Base-by-base conservation (phyloP, 2,113 vertebrate species). In the Isichthys henryi region DNA sequence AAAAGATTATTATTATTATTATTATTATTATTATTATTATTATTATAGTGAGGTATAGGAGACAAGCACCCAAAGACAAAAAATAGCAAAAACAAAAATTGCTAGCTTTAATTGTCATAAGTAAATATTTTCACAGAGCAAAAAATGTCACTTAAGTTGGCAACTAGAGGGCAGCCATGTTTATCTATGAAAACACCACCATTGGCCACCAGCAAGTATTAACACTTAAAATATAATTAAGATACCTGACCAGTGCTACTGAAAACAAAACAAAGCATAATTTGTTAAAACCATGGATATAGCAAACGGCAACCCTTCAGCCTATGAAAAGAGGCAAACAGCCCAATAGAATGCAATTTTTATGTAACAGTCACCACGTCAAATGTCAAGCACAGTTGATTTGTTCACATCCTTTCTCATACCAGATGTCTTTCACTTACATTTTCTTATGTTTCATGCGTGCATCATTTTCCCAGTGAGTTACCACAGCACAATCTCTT, bases 91-190 rank as follows among this genome's bases (percentile, higher is more conserved):
- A 43, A 77, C 15, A 77, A 77, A 17, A 74, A 77, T 39, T 27
- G 45, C 39, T 52, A 9, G 23, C 4, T 46, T n/a, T 74, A 23
- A 50, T 53, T 80, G n/a, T 39, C 35, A 5, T 50, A 70, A 35
- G 43, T 70, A 70, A 70, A 62, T 45, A 27, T 43, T 74, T 62
- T 50, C 45, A 49, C 87, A 74, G 7, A 88, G n/a, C 46, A 82
- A 88, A 84, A 86, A 89, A 56, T 89, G 89, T 70, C 87, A 88
- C 89, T 80, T 83, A 91, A 80, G 88, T 90, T 92, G 93, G 91
- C 94, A 95, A 95, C 95, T 94, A 95, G 94, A 94, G 94, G 94
- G 95, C 95, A 95, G 93, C 91, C 94, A 93, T 93, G 94, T 90
- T 92, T 91, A 90, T 92, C 91, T 77, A 17, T 39, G 62, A 66